Base-by-base conservation (phyloP, 2,797 vertebrate genomes). In the Meda fulgida region DNA sequence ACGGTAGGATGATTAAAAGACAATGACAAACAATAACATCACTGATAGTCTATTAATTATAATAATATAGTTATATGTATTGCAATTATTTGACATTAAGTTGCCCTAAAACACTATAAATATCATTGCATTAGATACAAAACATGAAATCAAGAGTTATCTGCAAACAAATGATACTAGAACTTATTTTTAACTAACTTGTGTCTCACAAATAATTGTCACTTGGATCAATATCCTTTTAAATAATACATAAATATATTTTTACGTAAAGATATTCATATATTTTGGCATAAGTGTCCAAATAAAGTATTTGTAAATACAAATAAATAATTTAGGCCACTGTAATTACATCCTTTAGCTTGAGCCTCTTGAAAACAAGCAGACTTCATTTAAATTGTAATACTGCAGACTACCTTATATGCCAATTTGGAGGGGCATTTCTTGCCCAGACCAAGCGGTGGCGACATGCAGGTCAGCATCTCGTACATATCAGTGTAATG, bases 401-500 rank as follows among this genome's bases (percentile, higher is more conserved):
- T 73, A 48, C 81, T 84, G 67, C 91, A 76, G 83, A 96, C 95
- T 97, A 99, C 98, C 98, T 99, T 99, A 97, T 99, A 99, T 90
- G 98, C 98, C 95, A 99, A 94, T 95, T 99, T 99, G 97, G 98
- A 97, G 93, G 98, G 98, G 95, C 98, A 99, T 98, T 98, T 99
- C 97, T 98, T 99, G 96, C 98, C 98, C 94, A 99, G 98, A 96
- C 98, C 98, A 96, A 99, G 97, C 91, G 98, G 98, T 91, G 98
- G 98, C 91, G 98, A 99, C 98, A 99, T 99, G 97, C 98, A 97
- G 95, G 97, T 99, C 97, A 99, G 97, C 98, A 99, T 99, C 96
- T 99, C 97, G 97, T 99, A 99, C 98, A 99, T 99, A 96, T 99
- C 98, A 97, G 96, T 99, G 96, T 99, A 99, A 99, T 99, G 98